phyloP scores from a whole-genome alignment of 2,113 vertebrate species.

The Arvicanthis niloticus region DNA sequence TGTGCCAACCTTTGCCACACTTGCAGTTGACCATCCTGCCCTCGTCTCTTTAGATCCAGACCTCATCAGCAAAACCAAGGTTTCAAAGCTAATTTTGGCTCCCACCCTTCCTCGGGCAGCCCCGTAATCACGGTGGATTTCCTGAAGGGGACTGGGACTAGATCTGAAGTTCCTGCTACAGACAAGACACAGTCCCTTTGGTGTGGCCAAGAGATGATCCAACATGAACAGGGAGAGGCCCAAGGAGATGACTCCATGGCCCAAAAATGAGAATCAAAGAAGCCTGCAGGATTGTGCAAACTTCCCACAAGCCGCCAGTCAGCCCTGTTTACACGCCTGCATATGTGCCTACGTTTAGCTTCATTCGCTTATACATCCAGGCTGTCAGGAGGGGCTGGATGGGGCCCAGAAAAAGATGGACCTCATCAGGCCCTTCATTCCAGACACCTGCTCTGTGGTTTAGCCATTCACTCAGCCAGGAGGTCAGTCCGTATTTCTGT shows the following conservation, averaged over 20 bases:
- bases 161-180: conserved; percentile 32
- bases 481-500: background rate
- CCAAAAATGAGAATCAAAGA: conserved; percentile 82
- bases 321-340: conserved; percentile 72
- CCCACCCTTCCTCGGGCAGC: background rate
- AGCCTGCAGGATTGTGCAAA: conserved; percentile 82
- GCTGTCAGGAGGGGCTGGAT: background rate
- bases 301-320: conserved; percentile 77
- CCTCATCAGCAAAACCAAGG: background rate
- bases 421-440: background rate
- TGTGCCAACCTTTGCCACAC: background rate
- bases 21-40: background rate
- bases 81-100: background rate
- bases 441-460: background rate
- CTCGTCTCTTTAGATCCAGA: background rate
- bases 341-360: conserved; percentile 27
- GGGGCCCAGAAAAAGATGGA: background rate
- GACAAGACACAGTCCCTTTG: conserved; percentile 57
- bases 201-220: conserved; percentile 75
- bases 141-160: background rate
- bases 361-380: background rate
- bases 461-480: background rate
- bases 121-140: background rate
- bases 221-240: conserved; percentile 75
- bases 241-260: conserved; percentile 77